phyloP scores from a whole-genome alignment of 2,113 vertebrate species.

The Myiozetetes cayanensis region DNA sequence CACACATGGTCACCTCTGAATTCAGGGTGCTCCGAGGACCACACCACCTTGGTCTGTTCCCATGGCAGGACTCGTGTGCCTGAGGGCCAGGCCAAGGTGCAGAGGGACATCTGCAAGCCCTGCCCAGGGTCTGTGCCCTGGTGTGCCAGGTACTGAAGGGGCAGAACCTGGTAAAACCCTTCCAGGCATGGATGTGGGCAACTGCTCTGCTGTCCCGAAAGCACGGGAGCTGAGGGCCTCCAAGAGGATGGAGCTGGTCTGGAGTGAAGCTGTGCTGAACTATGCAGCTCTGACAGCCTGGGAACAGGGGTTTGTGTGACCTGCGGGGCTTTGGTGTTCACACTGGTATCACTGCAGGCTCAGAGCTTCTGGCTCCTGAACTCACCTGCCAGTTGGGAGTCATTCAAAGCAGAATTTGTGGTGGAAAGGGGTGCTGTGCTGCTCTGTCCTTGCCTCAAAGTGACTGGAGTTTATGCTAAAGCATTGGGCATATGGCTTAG shows the following conservation, averaged over 20 bases:
- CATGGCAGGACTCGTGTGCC: background rate
- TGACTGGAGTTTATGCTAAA: background rate
- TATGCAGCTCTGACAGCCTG: background rate
- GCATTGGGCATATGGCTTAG: background rate
- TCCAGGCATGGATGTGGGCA: background rate
- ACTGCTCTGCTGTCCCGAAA: background rate
- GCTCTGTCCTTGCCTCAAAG: background rate
- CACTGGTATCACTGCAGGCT: background rate
- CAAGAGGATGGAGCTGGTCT: background rate
- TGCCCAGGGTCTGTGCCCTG: background rate
- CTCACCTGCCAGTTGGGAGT: background rate
- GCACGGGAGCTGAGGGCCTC: background rate
- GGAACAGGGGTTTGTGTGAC: too few relatives aligned
- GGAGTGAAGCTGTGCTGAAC: background rate
- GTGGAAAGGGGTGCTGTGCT: background rate
- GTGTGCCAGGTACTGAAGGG: rapidly evolving
- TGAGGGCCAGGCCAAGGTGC: background rate
- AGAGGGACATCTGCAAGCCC: background rate
- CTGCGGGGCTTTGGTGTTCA: background rate
- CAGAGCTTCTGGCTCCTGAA: background rate
- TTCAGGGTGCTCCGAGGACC: background rate
- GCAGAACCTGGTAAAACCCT: background rate
- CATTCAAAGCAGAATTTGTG: background rate
- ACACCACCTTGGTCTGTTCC: rapidly evolving
- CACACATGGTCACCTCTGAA: background rate